Evolutionary conservation across 2,888 invertebrate genomes (phyloP), one percentile per base, ranked within the genome.

Genomic region (Epinotia nisella): DNA sequence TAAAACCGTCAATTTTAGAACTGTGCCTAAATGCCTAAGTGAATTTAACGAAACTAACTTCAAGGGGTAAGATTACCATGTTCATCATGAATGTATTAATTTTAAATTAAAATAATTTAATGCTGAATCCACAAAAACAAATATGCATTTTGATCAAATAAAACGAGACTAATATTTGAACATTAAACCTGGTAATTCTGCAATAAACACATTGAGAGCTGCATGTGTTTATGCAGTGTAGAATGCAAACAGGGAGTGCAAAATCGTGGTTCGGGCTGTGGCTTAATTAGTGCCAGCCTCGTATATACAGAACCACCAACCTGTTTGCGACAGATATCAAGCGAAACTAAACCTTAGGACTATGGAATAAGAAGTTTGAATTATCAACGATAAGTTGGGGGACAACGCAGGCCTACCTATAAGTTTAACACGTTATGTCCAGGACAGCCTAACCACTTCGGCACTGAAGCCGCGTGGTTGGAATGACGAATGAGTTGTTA

Each of bases 231-330:
- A 69, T 69, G 51, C 73, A 68, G 64, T 59, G 68, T 58, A 49
- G 55, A 69, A 58, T 9, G 68, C 68, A 73, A 69, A 73, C 73
- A 69, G 62, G 62, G 49, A 51, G 24, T 69, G 68, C 68, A 73
- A 53, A 73, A 73, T 73, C 68, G 68, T 72, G 72, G 68, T 58
- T 73, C 68, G 62, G 41, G 58, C 62, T 69, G 68, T 64, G 68
- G 73, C 68, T 64, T 73, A 73, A 73, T 73, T 73, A 73, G 73
- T 59, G 64, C 64, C 67, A 61, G 61, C 60, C 56, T 68, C 17
- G 19, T 66, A 66, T 59, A 53, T 65, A 55, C 66, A 66, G 65
- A 41, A 21, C 66, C 7, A 21, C 41, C 19, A 66, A 66, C 55
- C 19, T 41, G n/a, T 55, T 66, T 56, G 41, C 55, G 41, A 53